These are phyloP conservation scores for Perognathus longimembris DNA, from an alignment of 2,113 vertebrate species.

Conservation along the genomic window DNA sequence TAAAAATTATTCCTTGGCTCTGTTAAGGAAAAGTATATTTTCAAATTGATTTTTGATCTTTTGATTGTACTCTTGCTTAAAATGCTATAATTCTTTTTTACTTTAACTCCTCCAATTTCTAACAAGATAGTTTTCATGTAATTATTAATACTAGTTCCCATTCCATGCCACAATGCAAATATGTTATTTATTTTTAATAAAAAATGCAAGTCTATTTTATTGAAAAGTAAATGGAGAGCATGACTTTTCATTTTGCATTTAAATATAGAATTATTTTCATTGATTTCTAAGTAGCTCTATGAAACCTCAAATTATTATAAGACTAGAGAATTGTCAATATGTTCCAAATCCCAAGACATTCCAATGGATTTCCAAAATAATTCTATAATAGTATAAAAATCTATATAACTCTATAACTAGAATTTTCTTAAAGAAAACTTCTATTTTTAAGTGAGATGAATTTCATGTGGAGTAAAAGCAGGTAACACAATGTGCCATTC, in stretches of 20 bases:
- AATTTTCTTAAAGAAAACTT: constrained; percentile 11
- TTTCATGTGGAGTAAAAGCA: neutral
- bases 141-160: neutral
- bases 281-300: neutral
- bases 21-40: neutral
- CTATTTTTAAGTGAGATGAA: neutral
- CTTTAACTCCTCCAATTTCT: neutral
- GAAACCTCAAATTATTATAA: neutral
- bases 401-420: neutral
- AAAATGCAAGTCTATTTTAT: neutral
- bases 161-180: neutral
- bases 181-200: neutral
- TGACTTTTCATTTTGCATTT: constrained; percentile 6
- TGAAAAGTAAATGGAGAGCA: neutral
- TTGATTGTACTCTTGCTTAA: neutral
- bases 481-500: neutral
- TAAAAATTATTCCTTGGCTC: neutral
- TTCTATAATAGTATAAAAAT: neutral
- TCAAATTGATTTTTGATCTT: neutral
- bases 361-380: neutral
- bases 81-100: neutral
- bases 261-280: neutral
- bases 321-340: neutral
- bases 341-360: constrained; percentile 6
- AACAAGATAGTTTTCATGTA: neutral